Evolutionary conservation across 1,140 invertebrate genomes (phyloP).

Genomic region (Arctopsyche grandis): DNA sequence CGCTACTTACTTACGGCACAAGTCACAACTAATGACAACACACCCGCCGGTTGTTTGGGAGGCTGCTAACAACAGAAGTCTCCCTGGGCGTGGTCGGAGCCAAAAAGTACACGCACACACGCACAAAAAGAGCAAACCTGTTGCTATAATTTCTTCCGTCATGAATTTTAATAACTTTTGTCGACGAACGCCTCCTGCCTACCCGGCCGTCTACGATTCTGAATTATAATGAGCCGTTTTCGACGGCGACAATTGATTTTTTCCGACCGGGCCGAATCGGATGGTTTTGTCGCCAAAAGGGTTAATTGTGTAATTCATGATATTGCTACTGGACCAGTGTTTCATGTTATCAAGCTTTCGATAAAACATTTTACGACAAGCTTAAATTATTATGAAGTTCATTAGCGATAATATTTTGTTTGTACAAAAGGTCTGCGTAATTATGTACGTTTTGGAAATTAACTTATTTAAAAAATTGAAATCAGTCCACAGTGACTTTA

Average conservation of each 20-base stretch:
- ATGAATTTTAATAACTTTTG: conserved; percentile 40
- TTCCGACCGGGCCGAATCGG: neutral
- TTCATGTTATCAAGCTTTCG: too few species aligned
- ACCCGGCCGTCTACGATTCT: neutral
- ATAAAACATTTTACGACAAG: too few species aligned
- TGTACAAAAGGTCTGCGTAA: too few species aligned
- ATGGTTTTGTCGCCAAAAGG: neutral
- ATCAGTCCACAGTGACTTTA: too few species aligned
- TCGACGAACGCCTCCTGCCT: neutral
- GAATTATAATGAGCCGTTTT: conserved; percentile 12
- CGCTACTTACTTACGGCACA: conserved; percentile 5
- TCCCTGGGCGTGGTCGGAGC: conserved; percentile 37
- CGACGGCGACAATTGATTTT: conserved; percentile 21
- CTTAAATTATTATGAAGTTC: too few species aligned
- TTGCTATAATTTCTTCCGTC: conserved; percentile 30
- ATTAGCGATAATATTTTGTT: too few species aligned
- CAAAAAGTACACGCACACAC: neutral
- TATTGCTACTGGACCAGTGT: neutral
- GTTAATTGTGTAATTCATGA: conserved; percentile 2
- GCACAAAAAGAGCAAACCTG: conserved; percentile 18
- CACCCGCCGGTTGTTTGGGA: neutral
- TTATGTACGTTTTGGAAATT: too few species aligned
- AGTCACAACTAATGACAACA: conserved; percentile 43
- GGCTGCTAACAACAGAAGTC: conserved; percentile 35
- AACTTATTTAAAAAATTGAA: too few species aligned